Evolutionary conservation across 2,113 vertebrate genomes (phyloP).

Genomic region (Chrysochloris asiatica): DNA sequence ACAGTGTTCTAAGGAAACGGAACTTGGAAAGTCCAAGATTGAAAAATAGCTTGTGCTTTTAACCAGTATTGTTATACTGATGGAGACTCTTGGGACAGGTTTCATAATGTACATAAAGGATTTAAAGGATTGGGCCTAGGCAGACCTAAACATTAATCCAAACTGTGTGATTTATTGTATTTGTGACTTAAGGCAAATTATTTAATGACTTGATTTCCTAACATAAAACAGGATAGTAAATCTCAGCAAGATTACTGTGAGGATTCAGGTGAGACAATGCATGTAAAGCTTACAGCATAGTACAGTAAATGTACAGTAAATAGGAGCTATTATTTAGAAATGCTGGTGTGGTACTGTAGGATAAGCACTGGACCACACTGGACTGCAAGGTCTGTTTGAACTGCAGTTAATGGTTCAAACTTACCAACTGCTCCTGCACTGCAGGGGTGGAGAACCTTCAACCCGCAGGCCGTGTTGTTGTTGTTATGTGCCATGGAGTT

Average conservation of each 20-base stretch:
- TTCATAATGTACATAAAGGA: not conserved
- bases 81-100: not conserved
- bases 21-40: not conserved
- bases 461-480: no score
- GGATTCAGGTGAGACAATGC: slow-evolving; percentile 1
- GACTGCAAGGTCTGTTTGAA: no score
- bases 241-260: slow-evolving; percentile 5
- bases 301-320: slow-evolving; percentile 18
- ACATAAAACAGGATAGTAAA: not conserved
- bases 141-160: slow-evolving; percentile 16
- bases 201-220: slow-evolving; percentile 34
- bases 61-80: not conserved
- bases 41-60: not conserved
- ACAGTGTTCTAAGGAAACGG: not conserved
- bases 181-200: slow-evolving; percentile 7
- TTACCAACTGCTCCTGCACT: no score
- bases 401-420: no score
- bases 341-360: no score
- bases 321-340: slow-evolving; percentile 36
- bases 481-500: no score
- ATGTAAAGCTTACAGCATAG: slow-evolving; percentile 20
- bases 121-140: not conserved
- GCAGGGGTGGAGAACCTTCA: no score
- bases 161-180: slow-evolving; percentile 18
- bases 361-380: no score